Percentiles rank a stretch among this genome's conserved stretches.
Conservation (phyloP, 2,797 vertebrate genomes). For the Balearica regulorum region DNA sequence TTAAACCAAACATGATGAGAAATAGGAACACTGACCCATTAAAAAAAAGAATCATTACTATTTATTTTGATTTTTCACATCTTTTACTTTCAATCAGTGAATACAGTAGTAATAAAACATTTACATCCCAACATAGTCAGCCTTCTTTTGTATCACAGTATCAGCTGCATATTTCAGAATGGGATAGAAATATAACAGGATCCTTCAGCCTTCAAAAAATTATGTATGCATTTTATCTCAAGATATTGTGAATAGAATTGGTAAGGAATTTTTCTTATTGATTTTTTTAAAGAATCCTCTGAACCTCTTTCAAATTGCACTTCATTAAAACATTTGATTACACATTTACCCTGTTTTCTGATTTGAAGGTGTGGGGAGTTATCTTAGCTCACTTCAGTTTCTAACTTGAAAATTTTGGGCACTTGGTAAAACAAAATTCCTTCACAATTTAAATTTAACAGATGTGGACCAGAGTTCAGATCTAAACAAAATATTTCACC, state of each 20-base stretch:
- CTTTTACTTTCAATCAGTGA: background rate
- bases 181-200: background rate
- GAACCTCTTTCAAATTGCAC: background rate
- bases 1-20: background rate
- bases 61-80: background rate
- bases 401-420: background rate
- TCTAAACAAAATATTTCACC: background rate
- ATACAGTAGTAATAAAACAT: background rate
- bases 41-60: background rate
- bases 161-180: background rate
- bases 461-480: background rate
- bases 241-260: background rate
- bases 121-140: background rate
- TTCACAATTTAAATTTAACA: background rate
- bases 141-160: background rate
- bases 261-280: background rate
- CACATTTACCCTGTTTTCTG: background rate
- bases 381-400: background rate
- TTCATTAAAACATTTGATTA: background rate
- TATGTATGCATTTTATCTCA: background rate
- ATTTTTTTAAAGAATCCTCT: background rate
- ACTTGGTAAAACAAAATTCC: background rate
- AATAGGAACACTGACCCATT: background rate
- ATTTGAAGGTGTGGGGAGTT: background rate
- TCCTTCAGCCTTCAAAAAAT: background rate